Base-by-base conservation (phyloP, 1,140 invertebrate species). In the Oreohelix idahoensis region DNA sequence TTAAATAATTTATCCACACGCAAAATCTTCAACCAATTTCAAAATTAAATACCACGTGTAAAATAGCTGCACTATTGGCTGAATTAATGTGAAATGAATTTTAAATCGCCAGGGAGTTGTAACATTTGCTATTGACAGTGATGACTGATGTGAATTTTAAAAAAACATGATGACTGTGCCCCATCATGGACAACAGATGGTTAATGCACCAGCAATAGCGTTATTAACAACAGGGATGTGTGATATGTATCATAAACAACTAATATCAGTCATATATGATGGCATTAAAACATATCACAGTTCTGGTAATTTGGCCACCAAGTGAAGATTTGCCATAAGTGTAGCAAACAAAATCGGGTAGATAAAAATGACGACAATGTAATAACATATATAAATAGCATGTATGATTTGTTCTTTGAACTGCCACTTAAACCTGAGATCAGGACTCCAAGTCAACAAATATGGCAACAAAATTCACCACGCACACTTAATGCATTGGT, bases 401-500 rank as follows among this genome's bases (percentile, higher is more conserved):
- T 58, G 15, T 58, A 58, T 23, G 23, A 11, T 23, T 58, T 58
- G 53, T n/a, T 20, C 8, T 63, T 63, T 42, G 32, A 79, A 79
- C 77, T 79, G 77, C 58, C 77, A 79, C 5, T 66, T 36, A 13
- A 39, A 79, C 77, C 77, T 79, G 77, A 79, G 77, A 79, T 79
- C 77, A 79, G 53, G 35, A 39, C 77, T 79, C 39, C n/a, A 13
- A 66, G 36, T 79, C 58, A 79, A 79, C 77, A 79, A 79, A 78
- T 63, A 78, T 78, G 10, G 51, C 10, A 49, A 66, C 77, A 79
- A 69, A 66, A 39, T 66, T 79, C 58, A 69, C 32, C 63, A 35
- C 13, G 15, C 8, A 38, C 2, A 1, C 8, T n/a, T 39, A 69
- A 79, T n/a, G 58, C 77, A 66, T 39, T 79, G 77, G 23, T 11